Evolutionary conservation across 1,140 invertebrate genomes (phyloP), one percentile per base, ranked within the genome.

Genomic region (Pseudomyrmex concolor): DNA sequence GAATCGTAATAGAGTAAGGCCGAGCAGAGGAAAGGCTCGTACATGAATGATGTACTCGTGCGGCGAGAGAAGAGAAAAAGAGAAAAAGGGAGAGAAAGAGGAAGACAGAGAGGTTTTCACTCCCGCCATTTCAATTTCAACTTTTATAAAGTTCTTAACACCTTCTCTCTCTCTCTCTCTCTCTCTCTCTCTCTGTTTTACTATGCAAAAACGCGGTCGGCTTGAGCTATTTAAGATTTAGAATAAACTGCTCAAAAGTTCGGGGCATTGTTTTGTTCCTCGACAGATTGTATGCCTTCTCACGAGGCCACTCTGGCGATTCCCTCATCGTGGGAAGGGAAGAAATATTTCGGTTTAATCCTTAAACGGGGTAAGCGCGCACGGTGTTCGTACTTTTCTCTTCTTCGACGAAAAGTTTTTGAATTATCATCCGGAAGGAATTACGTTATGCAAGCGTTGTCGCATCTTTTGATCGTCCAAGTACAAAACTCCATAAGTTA

Each of bases 181-280:
- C 34, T 34, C 34, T 34, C 34, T 60, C 17, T 60, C 9, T 22
- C n/a, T 57, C 7, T 59, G 1, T 57, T 9, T 17, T 9, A 22
- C 10, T 51, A 51, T 51, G 50, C 50, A 51, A 51, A 51, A 13
- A 13, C 50, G 50, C 50, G 50, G 50, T 13, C 12, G 10, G 13
- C 22, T 34, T 51, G 59, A 19, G 43, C 55, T 70, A 8, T 70
- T 80, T 70, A 70, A 70, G 66, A 80, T 80, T 80, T 80, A 25
- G 66, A 60, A 57, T 80, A 80, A 80, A 80, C 66, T 22, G 64
- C 76, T 70, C 55, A 55, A 25, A 80, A 80, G 66, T 78, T 78
- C 13, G 63, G 25, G 45, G 51, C 63, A 68, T 78, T 57, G 25
- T 45, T 22, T 70, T 54, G n/a, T 22, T 22, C 34, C 34, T 34